Base-by-base conservation (phyloP, 2,797 vertebrate species). In the Lutjanus argentimaculatus region DNA sequence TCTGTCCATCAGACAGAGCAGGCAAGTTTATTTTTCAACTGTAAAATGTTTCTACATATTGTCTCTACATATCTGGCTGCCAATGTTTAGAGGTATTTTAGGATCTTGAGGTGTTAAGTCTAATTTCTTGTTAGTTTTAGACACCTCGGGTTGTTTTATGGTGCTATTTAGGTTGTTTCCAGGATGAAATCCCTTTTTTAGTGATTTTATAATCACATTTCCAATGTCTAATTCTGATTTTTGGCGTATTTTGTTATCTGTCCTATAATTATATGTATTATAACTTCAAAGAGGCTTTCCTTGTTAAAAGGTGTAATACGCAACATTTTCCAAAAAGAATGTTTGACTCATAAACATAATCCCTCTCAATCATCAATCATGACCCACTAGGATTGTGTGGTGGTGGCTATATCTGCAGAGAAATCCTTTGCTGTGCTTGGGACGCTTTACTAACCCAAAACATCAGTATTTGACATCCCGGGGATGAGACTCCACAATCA, bases 1-100 rank as follows among this genome's bases (percentile, higher is more conserved):
- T 46, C 19, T 52, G 25, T 45, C 43, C 30, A 51, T 63, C 0
- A 17, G 4, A 40, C 36, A 72, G n/a, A 62, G 36, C 46, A 57
- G 53, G 42, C 49, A 22, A 16, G 46, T 67, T 63, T 48, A 63
- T 72, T 48, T 73, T 58, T 73, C 7, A 53, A 30, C 30, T 74
- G 17, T 56, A 53, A 56, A 36, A 67, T 30, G 10, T 19, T 10
- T 53, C 15, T 21, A 21, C 8, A 63, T 30, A 17, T 63, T 48
- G 49, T 25, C 62, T n/a, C 63, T 45, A 80, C 21, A 49, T 49
- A 36, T 45, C 22, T 67, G 53, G 22, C 59, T 67, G 46, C 59
- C 52, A 56, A 22, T 45, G 36, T 56, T n/a, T 4, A 6, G 3
- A 2, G 17, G 7, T 55, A 64, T 80, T 70, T 80, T 61, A 51